phyloP scores from a whole-genome alignment of 2,113 vertebrate genomes.

The Mobula birostris region DNA sequence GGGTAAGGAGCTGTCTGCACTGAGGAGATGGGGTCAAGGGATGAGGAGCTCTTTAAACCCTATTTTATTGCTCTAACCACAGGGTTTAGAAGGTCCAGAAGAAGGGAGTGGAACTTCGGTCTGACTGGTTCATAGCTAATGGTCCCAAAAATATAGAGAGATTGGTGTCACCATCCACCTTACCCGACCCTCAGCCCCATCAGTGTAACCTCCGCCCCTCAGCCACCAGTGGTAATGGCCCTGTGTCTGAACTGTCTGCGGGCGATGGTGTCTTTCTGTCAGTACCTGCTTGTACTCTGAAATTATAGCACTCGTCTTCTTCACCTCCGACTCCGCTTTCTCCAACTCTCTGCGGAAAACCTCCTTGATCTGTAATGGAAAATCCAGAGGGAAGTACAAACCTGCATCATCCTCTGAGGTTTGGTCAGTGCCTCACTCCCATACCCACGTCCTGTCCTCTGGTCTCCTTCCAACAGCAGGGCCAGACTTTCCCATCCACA shows the following conservation, averaged over 20 bases:
- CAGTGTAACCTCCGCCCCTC: not conserved
- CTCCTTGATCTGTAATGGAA: constrained; percentile 77
- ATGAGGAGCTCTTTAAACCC: no score
- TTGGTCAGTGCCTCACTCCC: not conserved
- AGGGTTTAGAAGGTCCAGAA: not conserved
- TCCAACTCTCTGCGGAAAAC: constrained; percentile 93
- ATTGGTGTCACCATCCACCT: not conserved
- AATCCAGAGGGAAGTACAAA: not conserved
- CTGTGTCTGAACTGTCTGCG: not conserved
- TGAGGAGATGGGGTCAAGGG: no score
- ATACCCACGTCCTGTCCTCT: not conserved
- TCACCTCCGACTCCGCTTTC: constrained; percentile 92
- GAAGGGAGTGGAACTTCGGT: not conserved
- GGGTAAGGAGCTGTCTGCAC: no score
- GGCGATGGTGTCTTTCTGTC: fast-evolving
- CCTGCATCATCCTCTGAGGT: not conserved
- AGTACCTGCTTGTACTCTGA: constrained; percentile 93
- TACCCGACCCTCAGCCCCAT: not conserved
- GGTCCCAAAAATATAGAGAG: no score
- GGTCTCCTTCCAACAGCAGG: not conserved
- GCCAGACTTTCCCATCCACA: no score
- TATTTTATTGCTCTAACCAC: no score
- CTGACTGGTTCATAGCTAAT: no score
- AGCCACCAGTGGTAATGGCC: not conserved
- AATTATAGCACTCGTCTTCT: constrained; percentile 96